Percentiles rank a stretch among this genome's conserved stretches.
These are phyloP conservation scores for Dicranocentrus wangi DNA, from an alignment of 2,888 invertebrate genomes.

Conservation along the genomic window DNA sequence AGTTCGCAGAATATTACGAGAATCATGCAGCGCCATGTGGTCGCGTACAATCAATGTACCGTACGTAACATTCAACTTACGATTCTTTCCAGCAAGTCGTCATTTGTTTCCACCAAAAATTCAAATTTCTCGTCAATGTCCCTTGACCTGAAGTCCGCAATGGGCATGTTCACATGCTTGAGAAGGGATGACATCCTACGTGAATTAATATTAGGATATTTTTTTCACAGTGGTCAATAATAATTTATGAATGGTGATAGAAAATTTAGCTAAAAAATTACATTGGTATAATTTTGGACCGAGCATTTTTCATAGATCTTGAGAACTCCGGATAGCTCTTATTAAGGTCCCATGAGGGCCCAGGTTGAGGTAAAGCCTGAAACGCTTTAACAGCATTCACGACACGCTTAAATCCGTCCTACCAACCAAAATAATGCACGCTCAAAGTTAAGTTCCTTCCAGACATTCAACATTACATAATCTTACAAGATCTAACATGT, in stretches of 20 bases:
- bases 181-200: conserved; percentile 78
- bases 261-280: conserved; percentile 70
- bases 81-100: conserved; percentile 86
- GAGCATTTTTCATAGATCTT: conserved; percentile 80
- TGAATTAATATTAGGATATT: conserved; percentile 1
- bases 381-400: conserved; percentile 82
- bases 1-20: too few relatives aligned
- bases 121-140: conserved; percentile 83
- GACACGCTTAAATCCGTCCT: conserved; percentile 82
- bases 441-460: too few relatives aligned
- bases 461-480: too few relatives aligned
- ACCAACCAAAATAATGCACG: conserved; percentile 73
- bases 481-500: too few relatives aligned
- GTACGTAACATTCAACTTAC: conserved; percentile 78
- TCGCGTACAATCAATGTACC: too few relatives aligned
- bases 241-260: conserved; percentile 5
- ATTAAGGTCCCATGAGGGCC: conserved; percentile 81
- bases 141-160: conserved; percentile 78
- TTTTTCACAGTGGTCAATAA: too few relatives aligned
- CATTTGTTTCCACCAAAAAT: conserved; percentile 86
- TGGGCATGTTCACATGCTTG: conserved; percentile 77
- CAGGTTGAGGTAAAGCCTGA: conserved; percentile 82
- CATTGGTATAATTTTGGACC: conserved; percentile 80
- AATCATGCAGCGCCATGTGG: too few relatives aligned
- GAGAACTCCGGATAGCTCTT: conserved; percentile 85